Evolutionary conservation across 2,113 vertebrate species (phyloP).

Genomic region (Corynorhinus townsendii): DNA sequence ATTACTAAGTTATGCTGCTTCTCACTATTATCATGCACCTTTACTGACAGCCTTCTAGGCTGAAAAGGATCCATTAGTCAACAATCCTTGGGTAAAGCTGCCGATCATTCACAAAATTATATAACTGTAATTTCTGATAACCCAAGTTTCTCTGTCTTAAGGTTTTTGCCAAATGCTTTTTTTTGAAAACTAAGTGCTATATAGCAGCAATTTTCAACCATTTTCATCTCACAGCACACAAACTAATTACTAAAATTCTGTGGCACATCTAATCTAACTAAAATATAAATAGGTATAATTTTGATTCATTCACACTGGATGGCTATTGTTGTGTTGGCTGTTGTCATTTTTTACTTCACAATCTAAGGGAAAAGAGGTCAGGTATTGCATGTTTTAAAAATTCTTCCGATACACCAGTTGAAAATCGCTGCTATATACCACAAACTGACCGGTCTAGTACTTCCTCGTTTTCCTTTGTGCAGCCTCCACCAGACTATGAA

Average conservation of each 20-base stretch:
- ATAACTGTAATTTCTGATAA: slow-evolving; percentile 15
- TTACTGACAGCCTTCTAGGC: neutral
- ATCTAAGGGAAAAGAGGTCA: neutral
- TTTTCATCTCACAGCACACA: neutral
- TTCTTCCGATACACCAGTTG: too few relatives aligned
- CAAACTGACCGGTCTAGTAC: neutral
- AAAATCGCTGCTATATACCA: neutral
- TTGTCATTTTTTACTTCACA: neutral
- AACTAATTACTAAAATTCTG: neutral
- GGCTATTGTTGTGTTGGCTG: neutral
- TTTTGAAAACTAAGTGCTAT: neutral
- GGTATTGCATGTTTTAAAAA: neutral
- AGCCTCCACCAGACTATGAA: neutral
- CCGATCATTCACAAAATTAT: slow-evolving; percentile 3
- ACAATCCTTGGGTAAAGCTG: neutral
- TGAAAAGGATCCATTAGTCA: neutral
- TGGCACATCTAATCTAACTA: neutral
- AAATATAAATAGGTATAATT: neutral
- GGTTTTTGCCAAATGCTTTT: neutral
- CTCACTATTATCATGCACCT: neutral
- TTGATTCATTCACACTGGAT: neutral
- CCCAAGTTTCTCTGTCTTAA: neutral
- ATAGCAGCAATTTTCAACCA: neutral
- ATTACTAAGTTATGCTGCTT: neutral
- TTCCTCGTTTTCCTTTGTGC: neutral